A percentile compares a stretch with the other conserved stretches of the same genome.
phyloP scores from a whole-genome alignment of 2,888 invertebrate species.

The Drosophila atroscutellata region DNA sequence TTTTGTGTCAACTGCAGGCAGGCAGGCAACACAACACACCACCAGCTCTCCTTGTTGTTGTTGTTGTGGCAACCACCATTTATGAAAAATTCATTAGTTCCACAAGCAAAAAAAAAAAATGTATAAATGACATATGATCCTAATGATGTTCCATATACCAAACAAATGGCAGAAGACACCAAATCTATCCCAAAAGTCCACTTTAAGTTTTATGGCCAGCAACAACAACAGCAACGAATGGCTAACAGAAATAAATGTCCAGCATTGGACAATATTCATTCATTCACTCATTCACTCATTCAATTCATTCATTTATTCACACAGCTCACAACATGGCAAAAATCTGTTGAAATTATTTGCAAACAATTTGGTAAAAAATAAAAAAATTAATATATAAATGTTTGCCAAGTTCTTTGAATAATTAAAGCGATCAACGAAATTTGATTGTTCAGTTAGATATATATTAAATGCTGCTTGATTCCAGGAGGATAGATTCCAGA shows the following conservation, averaged over 20 bases:
- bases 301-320: not conserved
- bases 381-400: not conserved
- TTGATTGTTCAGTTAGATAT: not conserved
- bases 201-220: constrained; percentile 44
- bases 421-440: not conserved
- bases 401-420: not conserved
- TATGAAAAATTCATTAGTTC: constrained; percentile 76
- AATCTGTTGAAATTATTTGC: constrained; percentile 1
- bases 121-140: constrained; percentile 67
- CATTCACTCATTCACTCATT: not conserved
- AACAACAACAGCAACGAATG: constrained; percentile 18
- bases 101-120: not conserved
- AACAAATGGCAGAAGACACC: constrained; percentile 5
- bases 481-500: not conserved
- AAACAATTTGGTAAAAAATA: not conserved
- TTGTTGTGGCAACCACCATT: constrained; percentile 57
- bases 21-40: constrained; percentile 28
- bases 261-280: constrained; percentile 4
- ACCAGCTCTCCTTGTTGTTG: constrained; percentile 8
- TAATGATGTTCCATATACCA: constrained; percentile 61
- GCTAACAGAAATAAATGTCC: not conserved
- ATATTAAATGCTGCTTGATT: not conserved
- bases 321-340: not conserved
- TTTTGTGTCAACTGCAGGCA: constrained; percentile 77
- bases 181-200: constrained; percentile 25